Conservation (phyloP, 2,888 invertebrate species). For the Salpingus planirostris region DNA sequence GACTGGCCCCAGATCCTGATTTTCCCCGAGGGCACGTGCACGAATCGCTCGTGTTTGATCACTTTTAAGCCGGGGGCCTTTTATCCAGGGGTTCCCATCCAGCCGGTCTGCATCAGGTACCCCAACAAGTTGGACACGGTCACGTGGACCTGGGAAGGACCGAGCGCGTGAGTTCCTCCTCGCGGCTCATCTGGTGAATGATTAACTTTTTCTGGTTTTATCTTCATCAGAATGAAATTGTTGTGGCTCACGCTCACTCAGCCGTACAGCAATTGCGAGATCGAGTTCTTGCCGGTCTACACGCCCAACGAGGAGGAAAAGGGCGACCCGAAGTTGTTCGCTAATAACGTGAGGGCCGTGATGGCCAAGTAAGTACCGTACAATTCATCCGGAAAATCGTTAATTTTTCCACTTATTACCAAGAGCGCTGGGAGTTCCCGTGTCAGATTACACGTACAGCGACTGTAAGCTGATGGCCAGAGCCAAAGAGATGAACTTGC, state of each 20-base stretch:
- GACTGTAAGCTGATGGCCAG: conserved; percentile 79
- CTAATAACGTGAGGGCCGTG: conserved; percentile 77
- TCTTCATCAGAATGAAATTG: conserved; percentile 58
- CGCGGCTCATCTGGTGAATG: too few species aligned
- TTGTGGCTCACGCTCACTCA: conserved; percentile 85
- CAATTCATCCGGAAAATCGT: neutral
- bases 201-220: neutral
- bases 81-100: conserved; percentile 91
- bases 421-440: conserved; percentile 77
- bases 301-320: conserved; percentile 79
- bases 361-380: conserved; percentile 76
- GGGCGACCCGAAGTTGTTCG: conserved; percentile 78
- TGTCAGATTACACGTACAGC: conserved; percentile 86
- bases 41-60: conserved; percentile 84
- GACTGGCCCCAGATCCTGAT: conserved; percentile 92
- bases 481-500: conserved; percentile 76
- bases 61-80: conserved; percentile 90
- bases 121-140: conserved; percentile 83
- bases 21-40: conserved; percentile 95
- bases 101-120: conserved; percentile 87
- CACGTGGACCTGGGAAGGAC: conserved; percentile 94
- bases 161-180: conserved; percentile 89
- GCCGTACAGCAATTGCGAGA: conserved; percentile 78
- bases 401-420: conserved; percentile 26
- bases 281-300: conserved; percentile 90